A percentile compares a stretch with the other conserved stretches of the same genome.
Conservation (phyloP, 2,113 vertebrate species). For the Helogale parvula region DNA sequence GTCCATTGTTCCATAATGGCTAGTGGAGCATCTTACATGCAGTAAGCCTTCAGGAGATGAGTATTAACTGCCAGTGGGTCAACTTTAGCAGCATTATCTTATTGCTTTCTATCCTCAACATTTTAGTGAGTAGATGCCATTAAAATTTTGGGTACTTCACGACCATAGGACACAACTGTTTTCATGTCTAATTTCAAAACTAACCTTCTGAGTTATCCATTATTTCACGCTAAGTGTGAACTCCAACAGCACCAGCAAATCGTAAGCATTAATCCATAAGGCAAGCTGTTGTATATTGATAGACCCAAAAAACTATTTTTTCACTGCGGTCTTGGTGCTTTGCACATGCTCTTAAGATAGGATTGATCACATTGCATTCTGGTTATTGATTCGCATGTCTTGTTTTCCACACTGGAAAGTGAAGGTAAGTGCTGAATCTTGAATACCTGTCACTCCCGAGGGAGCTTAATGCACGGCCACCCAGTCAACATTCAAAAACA, state of each 20-base stretch:
- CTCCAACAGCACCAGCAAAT: too few relatives aligned
- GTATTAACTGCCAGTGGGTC: accelerated
- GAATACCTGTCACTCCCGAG: background rate
- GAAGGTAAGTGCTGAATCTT: background rate
- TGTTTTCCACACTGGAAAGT: background rate
- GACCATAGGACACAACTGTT: accelerated
- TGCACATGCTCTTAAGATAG: background rate
- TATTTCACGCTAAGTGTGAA: background rate
- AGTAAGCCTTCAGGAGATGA: background rate
- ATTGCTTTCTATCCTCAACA: background rate
- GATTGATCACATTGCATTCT: background rate
- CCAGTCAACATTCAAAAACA: slow-evolving; percentile 1
- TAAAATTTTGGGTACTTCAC: background rate
- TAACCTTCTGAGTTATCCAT: background rate
- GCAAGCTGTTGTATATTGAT: background rate
- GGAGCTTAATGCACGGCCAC: background rate
- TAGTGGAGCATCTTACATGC: accelerated
- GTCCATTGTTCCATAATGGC: background rate
- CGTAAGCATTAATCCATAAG: background rate
- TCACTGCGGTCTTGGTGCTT: background rate
- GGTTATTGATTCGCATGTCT: background rate
- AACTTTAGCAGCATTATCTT: accelerated
- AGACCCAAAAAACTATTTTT: background rate
- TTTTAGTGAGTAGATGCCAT: background rate
- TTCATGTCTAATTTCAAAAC: background rate